Base-by-base conservation (phyloP, 2,797 vertebrate species). In the Lateolabrax maculatus region DNA sequence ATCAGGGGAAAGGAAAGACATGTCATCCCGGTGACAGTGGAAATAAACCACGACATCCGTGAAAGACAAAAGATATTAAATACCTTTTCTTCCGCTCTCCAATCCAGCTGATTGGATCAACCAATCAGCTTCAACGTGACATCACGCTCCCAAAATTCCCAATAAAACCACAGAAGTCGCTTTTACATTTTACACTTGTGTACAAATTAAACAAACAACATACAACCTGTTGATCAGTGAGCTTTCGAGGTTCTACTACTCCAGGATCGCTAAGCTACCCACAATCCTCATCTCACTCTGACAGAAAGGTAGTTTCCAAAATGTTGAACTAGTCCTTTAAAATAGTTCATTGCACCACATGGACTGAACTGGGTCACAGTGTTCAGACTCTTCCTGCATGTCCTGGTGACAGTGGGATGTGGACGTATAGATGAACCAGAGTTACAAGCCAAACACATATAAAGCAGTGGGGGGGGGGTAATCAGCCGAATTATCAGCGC, bases 401-500 rank as follows among this genome's bases (percentile, higher is more conserved):
- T 23, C 34, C 56, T 31, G 36, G 15, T 55, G 10, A 31, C 13
- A 19, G 27, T 16, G 29, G 36, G 55, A 34, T 36, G 15, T 11
- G 60, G n/a, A n/a, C n/a, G 23, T 37, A n/a, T 3, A 16, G 13
- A 3, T 13, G 23, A 27, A 53, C 8, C 9, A 23, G 21, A 36
- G 41, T 19, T 18, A 11, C 10, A 2, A 48, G 51, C 16, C 15
- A 7, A 43, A n/a, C 2, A 4, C 4, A 2, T 0, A 8, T 2
- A 16, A 15, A 39, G 61, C 36, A 21, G 73, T 9, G 11, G 57
- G 16, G 13, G 21, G 18, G n/a, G 36, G 4, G 7, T 77, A 36
- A 71, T 63, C 9, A 51, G 39, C 29, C 55, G 49, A 37, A 51
- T 81, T 52, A 79, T 73, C 67, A 44, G 80, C 37, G 2, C 44